These are phyloP conservation scores for Nothura maculosa DNA, from an alignment of 2,797 vertebrate species.

Conservation along the genomic window DNA sequence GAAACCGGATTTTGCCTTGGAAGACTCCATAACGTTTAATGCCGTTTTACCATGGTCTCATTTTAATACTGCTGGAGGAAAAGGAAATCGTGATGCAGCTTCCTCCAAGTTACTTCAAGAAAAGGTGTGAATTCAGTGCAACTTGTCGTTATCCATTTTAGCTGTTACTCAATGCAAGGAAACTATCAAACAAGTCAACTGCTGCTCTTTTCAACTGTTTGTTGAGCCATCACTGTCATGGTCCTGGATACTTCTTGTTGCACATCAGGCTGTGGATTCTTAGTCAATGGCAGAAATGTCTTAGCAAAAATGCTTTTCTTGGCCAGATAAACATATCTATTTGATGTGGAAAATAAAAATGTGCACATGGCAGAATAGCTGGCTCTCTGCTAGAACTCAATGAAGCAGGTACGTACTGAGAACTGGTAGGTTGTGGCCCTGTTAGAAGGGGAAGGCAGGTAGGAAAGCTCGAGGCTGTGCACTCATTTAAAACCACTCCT, in stretches of 20 bases:
- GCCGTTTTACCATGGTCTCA: constrained; percentile 97
- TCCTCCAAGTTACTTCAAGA: constrained; percentile 97
- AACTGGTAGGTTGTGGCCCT: not conserved
- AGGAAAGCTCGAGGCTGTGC: not conserved
- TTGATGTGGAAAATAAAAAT: not conserved
- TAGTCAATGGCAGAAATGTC: not conserved
- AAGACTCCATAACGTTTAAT: constrained; percentile 95
- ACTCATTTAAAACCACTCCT: not conserved
- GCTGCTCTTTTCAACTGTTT: not conserved
- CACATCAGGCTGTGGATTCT: not conserved
- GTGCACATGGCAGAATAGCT: not conserved
- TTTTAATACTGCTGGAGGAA: constrained; percentile 92
- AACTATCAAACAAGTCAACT: not conserved
- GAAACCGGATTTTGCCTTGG: constrained; percentile 97
- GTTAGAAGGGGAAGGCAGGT: not conserved
- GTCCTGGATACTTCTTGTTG: not conserved
- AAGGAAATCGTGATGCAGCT: constrained; percentile 91
- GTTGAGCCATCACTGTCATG: not conserved
- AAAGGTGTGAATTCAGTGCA: constrained; percentile 84
- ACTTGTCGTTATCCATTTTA: not conserved
- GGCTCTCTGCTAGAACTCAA: not conserved
- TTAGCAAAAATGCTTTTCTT: not conserved
- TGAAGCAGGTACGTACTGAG: not conserved
- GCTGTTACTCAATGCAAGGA: not conserved
- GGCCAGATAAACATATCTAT: not conserved